Evolutionary conservation across 2,888 invertebrate species (phyloP).

Genomic region (Eudemis profundana): DNA sequence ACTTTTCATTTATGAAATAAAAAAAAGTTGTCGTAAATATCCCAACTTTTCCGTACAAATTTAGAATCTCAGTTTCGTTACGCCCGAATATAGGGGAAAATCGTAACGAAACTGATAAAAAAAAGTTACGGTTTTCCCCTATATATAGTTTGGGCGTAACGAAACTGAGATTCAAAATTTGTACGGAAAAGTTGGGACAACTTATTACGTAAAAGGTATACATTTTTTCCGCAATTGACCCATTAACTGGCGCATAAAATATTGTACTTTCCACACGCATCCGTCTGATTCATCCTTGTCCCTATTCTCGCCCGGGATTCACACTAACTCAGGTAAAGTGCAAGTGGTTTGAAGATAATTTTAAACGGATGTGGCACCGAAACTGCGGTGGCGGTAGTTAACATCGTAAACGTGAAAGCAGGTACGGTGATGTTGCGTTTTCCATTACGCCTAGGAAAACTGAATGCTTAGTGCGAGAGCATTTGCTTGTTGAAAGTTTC

Average conservation of each 20-base stretch:
- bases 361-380: constrained; percentile 34
- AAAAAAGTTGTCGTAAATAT: too few relatives aligned
- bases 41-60: too few relatives aligned
- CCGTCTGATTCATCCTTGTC: neutral
- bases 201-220: too few relatives aligned
- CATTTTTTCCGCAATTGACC: too few relatives aligned
- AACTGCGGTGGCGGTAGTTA: constrained; percentile 27
- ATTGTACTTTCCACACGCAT: neutral
- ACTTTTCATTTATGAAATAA: too few relatives aligned
- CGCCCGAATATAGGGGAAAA: too few relatives aligned
- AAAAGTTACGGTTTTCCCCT: too few relatives aligned
- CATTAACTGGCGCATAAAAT: neutral
- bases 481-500: neutral
- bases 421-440: neutral
- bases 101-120: too few relatives aligned
- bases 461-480: neutral
- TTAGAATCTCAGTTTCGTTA: too few relatives aligned
- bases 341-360: constrained; percentile 38
- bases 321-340: constrained; percentile 34
- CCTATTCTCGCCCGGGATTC: neutral
- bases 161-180: too few relatives aligned
- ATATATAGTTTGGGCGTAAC: too few relatives aligned
- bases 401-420: constrained; percentile 2
- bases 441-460: constrained; percentile 7
- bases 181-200: too few relatives aligned